phyloP scores from a whole-genome alignment of 2,797 vertebrate genomes.

The Garrulus glandarius region DNA sequence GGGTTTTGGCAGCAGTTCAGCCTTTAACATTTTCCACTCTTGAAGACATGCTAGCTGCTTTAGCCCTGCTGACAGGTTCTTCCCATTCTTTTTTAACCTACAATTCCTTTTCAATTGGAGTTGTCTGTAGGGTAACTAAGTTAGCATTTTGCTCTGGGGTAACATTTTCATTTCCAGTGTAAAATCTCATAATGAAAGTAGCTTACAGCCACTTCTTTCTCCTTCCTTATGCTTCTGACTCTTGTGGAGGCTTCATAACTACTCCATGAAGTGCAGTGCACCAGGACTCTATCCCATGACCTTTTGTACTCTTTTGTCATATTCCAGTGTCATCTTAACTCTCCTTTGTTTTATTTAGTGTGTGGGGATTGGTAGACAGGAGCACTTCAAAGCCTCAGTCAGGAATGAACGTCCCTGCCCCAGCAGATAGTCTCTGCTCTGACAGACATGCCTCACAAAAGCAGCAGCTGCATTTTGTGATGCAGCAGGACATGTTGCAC shows the following conservation, averaged over 20 bases:
- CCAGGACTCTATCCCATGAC: neutral
- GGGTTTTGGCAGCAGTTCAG: neutral
- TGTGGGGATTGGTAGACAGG: neutral
- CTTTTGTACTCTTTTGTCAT: neutral
- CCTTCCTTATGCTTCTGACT: neutral
- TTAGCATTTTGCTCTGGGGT: neutral
- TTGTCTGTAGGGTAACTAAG: neutral
- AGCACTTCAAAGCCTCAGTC: neutral
- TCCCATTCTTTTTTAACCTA: neutral
- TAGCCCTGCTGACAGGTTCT: neutral
- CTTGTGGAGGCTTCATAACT: neutral
- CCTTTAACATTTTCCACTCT: neutral
- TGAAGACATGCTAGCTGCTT: neutral
- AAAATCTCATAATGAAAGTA: neutral
- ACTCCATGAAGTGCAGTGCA: neutral
- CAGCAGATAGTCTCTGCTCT: neutral
- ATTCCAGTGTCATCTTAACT: neutral
- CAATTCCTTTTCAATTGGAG: neutral
- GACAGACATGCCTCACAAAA: neutral
- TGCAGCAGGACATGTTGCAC: neutral
- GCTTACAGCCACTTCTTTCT: neutral
- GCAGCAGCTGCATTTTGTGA: neutral
- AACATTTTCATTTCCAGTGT: slow-evolving; percentile 5
- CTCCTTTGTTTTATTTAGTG: neutral
- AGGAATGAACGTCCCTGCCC: neutral